These are phyloP conservation scores for Metallyticus violacea DNA, from an alignment of 2,888 invertebrate genomes.

Conservation along the genomic window DNA sequence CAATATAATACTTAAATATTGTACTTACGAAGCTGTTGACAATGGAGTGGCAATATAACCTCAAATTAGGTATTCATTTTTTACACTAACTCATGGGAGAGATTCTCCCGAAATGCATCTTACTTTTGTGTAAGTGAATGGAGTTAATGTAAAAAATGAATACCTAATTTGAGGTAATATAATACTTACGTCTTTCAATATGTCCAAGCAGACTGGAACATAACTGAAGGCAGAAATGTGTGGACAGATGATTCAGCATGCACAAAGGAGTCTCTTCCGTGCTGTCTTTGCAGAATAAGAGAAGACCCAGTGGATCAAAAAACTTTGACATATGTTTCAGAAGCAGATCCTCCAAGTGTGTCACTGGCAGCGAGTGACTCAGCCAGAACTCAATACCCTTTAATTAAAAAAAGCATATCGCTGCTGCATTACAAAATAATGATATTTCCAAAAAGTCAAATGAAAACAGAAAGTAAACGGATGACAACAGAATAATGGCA, in stretches of 20 bases:
- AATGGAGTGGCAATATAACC: too few relatives aligned
- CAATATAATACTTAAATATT: too few relatives aligned
- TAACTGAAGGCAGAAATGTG: constrained; percentile 34
- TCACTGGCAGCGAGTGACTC: constrained; percentile 48
- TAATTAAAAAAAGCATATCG: background rate
- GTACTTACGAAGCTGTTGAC: too few relatives aligned
- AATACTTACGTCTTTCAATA: constrained; percentile 33
- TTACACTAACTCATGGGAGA: too few relatives aligned
- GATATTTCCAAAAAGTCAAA: background rate
- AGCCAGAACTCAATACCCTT: constrained; percentile 48
- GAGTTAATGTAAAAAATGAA: too few relatives aligned
- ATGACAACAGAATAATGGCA: background rate
- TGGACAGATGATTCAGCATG: constrained; percentile 32
- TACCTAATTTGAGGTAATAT: too few relatives aligned
- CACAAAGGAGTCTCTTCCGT: background rate
- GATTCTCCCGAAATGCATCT: too few relatives aligned
- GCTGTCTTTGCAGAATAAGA: constrained; percentile 29
- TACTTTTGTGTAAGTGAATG: too few relatives aligned
- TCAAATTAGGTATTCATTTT: too few relatives aligned
- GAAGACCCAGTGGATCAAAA: constrained; percentile 34
- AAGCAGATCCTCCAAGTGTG: constrained; percentile 55
- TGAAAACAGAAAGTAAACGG: background rate
- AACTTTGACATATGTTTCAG: constrained; percentile 54
- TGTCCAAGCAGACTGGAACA: constrained; percentile 32
- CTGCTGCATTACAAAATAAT: background rate